phyloP scores from a whole-genome alignment of 1,140 invertebrate species.

The Colletes gigas region DNA sequence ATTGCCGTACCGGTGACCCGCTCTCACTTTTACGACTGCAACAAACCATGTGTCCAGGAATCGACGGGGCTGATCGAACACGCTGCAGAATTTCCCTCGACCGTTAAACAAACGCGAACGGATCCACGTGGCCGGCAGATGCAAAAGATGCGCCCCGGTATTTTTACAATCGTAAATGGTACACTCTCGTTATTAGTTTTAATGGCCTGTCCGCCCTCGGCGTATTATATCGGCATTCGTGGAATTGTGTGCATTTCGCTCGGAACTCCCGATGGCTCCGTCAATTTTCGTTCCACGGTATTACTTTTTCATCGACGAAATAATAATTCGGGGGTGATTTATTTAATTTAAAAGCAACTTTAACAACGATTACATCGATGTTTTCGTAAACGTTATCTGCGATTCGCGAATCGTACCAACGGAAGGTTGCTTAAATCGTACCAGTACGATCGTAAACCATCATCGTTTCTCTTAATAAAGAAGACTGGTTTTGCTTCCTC shows the following conservation, averaged over 20 bases:
- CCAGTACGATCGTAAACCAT: too few relatives aligned
- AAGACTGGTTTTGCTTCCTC: too few relatives aligned
- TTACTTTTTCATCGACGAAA: too few relatives aligned
- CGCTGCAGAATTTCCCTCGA: not conserved
- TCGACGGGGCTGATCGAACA: conserved; percentile 23
- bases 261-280: too few relatives aligned
- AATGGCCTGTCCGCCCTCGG: not conserved
- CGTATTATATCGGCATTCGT: not conserved
- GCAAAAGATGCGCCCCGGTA: not conserved
- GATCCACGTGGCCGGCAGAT: conserved; percentile 34
- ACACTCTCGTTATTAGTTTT: conserved; percentile 10
- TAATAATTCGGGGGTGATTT: too few relatives aligned
- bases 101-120: conserved; percentile 5
- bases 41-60: not conserved
- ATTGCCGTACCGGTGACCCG: not conserved
- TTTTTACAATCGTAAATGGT: conserved; percentile 19
- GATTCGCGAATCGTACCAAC: too few relatives aligned
- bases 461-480: too few relatives aligned
- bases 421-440: too few relatives aligned
- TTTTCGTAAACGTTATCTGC: too few relatives aligned
- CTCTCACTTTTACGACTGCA: conserved; percentile 57
- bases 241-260: not conserved
- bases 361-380: too few relatives aligned
- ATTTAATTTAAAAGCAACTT: too few relatives aligned
- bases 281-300: not conserved